Conservation (phyloP, 2,888 invertebrate genomes). For the Lasius platythorax region DNA sequence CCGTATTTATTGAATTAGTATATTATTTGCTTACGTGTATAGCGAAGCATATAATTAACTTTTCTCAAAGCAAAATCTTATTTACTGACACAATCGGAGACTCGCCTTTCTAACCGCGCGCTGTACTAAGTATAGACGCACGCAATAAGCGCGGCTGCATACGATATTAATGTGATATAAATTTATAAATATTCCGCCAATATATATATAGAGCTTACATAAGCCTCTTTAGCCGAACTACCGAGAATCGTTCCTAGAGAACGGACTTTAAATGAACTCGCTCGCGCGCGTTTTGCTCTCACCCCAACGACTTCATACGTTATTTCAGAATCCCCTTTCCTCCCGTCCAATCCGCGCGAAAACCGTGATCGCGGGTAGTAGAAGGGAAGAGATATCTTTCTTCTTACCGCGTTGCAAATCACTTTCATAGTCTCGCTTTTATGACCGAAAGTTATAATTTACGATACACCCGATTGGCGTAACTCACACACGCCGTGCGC, state of each 20-base stretch:
- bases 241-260: constrained; percentile 57
- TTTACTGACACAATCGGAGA: constrained; percentile 2
- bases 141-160: constrained; percentile 33
- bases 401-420: constrained; percentile 75
- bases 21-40: constrained; percentile 5
- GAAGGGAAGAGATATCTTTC: constrained; percentile 51
- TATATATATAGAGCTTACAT: constrained; percentile 67
- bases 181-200: constrained; percentile 78
- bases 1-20: constrained; percentile 8
- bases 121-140: background rate
- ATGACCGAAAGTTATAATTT: constrained; percentile 80
- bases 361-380: constrained; percentile 6
- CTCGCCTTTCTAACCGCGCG: constrained; percentile 23
- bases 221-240: constrained; percentile 63
- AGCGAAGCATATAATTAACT: constrained; percentile 1
- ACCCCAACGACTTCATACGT: constrained; percentile 67
- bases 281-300: constrained; percentile 44
- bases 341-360: constrained; percentile 14
- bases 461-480: constrained; percentile 72
- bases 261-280: constrained; percentile 45
- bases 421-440: constrained; percentile 81
- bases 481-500: constrained; percentile 56
- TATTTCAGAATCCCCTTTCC: constrained; percentile 58
- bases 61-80: constrained; percentile 2
- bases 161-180: constrained; percentile 31